A percentile compares a stretch with the other conserved stretches of the same genome.
Evolutionary conservation across 2,888 invertebrate genomes (phyloP).

Genomic region (Ferrisia virgata): DNA sequence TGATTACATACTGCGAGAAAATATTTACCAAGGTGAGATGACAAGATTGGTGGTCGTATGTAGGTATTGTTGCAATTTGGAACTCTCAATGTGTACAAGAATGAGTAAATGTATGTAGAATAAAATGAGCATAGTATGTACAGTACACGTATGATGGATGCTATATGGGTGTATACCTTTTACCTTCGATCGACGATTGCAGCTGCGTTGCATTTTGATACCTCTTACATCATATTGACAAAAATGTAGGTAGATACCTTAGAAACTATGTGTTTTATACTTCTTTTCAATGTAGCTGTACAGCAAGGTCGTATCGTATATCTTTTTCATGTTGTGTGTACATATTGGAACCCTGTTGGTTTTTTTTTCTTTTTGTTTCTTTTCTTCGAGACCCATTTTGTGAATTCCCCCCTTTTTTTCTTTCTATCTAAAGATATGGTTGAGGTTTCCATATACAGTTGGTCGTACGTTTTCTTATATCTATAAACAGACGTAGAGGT

Average conservation of each 20-base stretch:
- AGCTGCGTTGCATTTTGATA: not conserved
- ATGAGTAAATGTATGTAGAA: no score
- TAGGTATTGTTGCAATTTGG: not conserved
- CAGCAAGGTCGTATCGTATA: not conserved
- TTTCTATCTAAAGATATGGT: not conserved
- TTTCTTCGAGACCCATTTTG: not conserved
- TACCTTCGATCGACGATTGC: no score
- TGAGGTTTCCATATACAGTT: no score
- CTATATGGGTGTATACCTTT: no score
- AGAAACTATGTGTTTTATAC: no score
- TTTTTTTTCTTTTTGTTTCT: not conserved
- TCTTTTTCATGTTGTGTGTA: not conserved
- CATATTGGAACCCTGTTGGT: not conserved
- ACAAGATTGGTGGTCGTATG: not conserved
- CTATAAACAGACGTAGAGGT: no score
- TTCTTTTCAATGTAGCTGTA: no score
- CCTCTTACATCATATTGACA: not conserved
- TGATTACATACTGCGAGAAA: not conserved
- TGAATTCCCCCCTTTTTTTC: not conserved
- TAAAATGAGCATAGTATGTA: no score
- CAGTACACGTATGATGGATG: no score
- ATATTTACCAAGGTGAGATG: not conserved
- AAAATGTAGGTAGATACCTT: not conserved
- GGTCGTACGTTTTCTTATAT: no score
- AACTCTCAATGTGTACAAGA: no score